Percentiles rank a stretch among this genome's conserved stretches.
phyloP scores from a whole-genome alignment of 2,888 invertebrate genomes.

The Netelia virgata region DNA sequence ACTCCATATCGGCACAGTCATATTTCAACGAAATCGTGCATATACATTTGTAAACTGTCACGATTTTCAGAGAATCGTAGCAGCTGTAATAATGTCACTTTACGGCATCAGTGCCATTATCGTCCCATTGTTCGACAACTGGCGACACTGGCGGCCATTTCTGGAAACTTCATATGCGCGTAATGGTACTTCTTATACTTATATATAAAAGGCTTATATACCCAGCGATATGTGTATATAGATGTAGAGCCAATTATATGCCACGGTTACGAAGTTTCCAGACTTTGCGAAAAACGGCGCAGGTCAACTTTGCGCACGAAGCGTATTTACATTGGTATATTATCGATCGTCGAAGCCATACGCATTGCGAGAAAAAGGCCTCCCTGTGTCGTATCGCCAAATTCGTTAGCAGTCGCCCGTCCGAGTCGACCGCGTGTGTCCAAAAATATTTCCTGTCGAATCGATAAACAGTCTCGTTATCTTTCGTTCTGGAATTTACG shows the following conservation, averaged over 20 bases:
- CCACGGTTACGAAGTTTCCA: not conserved
- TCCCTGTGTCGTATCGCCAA: conserved; percentile 31
- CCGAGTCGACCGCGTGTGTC: not conserved
- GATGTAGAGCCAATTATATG: not conserved
- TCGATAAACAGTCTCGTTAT: not conserved
- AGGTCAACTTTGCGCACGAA: not conserved
- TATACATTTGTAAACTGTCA: not conserved
- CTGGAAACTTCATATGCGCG: not conserved
- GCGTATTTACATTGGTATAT: not conserved
- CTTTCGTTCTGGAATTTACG: not conserved
- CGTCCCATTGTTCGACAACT: not conserved
- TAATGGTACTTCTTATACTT: not conserved
- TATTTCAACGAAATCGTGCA: not conserved
- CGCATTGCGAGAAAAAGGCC: conserved; percentile 3
- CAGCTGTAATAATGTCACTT: not conserved
- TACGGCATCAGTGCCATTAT: not conserved
- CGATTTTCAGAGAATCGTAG: not conserved
- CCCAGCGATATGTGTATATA: not conserved
- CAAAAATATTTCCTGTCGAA: not conserved
- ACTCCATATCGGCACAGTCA: not conserved
- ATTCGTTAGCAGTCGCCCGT: conserved; percentile 3
- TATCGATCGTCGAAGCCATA: conserved; percentile 27
- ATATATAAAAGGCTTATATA: not conserved
- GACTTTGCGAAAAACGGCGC: not conserved
- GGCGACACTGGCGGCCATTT: not conserved